These are phyloP conservation scores for Loripinus fragilis DNA, from an alignment of 2,888 invertebrate species.

Conservation along the genomic window DNA sequence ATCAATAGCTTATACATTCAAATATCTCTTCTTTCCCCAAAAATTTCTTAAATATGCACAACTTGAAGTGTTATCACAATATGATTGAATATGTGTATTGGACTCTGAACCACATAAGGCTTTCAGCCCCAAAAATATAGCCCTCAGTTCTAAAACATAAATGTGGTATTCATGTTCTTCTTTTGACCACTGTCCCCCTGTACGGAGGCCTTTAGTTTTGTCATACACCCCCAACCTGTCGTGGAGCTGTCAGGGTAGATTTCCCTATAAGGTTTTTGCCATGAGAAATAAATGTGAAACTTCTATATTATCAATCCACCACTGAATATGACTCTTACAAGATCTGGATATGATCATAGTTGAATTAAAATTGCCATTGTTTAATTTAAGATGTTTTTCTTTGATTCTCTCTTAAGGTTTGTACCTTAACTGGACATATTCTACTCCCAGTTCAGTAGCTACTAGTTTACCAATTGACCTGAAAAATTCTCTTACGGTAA, in stretches of 20 bases:
- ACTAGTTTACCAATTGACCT: background rate
- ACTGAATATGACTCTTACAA: too few relatives aligned
- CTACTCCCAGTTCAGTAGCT: background rate
- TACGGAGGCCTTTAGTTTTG: background rate
- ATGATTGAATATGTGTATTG: background rate
- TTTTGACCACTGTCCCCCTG: background rate
- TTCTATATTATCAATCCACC: background rate
- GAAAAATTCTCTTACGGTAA: background rate
- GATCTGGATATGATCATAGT: too few relatives aligned
- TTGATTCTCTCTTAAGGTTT: background rate
- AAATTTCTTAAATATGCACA: background rate
- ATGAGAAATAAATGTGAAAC: background rate
- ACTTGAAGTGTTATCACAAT: background rate
- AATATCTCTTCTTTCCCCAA: background rate
- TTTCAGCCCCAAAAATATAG: background rate
- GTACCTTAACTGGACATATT: background rate
- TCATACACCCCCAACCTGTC: background rate
- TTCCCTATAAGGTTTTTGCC: background rate
- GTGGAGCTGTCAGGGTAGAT: background rate
- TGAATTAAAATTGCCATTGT: too few relatives aligned
- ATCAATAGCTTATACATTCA: background rate
- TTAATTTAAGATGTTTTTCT: too few relatives aligned
- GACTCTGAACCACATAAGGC: background rate
- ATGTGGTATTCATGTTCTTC: background rate
- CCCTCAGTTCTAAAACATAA: background rate